Evolutionary conservation across 1,140 invertebrate genomes (phyloP), one percentile per base, ranked within the genome.

Genomic region (Aplysia californica): DNA sequence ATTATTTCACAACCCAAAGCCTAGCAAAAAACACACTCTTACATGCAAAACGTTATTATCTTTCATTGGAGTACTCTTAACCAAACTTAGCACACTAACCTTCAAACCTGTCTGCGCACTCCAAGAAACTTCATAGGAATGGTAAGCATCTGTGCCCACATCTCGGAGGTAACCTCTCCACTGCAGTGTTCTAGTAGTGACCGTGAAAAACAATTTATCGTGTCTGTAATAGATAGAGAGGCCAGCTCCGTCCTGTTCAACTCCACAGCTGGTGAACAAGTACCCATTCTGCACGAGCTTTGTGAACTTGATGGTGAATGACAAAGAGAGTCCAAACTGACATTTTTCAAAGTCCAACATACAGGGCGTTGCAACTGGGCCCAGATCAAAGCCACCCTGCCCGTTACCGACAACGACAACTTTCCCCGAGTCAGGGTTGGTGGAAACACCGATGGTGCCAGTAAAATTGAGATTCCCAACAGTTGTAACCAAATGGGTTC

Each of bases 71-170:
- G n/a, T n/a, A n/a, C n/a, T n/a, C n/a, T n/a, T n/a, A n/a, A n/a
- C n/a, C n/a, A n/a, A n/a, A n/a, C n/a, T n/a, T n/a, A n/a, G n/a
- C 44, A 50, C 44, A 15, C 44, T 26, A 69, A 76, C 66, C n/a
- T 23, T 20, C 4, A 85, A 56, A 39, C 84, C 84, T 58, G 44
- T 41, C 64, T 85, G 84, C 33, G 41, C 15, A 72, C 81, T 84
- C 82, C 82, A 85, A 5, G 84, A 80, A 44, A 85, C 61, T 26
- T 73, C 39, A 50, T 75, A 77, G 20, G 77, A 66, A 66, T 77
- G 71, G 38, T 72, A 81, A 2, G 56, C 64, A 6, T 70, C 68
- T 10, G 68, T 72, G 38, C 75, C 61, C 1, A 68, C 68, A 36
- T 76, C 75, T 2, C 44, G 36, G 1, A 75, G 55, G 50, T 56